These are phyloP conservation scores for Gopherus flavomarginatus DNA, from an alignment of 2,113 vertebrate species.

Conservation along the genomic window DNA sequence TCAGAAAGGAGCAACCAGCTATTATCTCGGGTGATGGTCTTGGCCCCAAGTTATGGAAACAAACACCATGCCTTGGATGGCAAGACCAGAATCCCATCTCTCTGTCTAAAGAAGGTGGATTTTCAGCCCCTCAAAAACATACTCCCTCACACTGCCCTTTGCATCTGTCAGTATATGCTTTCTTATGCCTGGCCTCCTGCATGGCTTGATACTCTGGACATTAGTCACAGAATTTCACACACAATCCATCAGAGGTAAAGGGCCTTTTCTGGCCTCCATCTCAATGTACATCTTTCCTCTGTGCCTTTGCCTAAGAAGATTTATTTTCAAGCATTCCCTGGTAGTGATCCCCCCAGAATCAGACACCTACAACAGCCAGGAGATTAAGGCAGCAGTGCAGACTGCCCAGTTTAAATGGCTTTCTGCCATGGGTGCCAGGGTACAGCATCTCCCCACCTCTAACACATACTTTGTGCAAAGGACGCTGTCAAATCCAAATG, in stretches of 20 bases:
- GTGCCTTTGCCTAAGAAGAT: not conserved
- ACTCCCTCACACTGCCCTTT: not conserved
- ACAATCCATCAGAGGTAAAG: not conserved
- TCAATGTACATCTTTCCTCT: not conserved
- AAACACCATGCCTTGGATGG: not conserved
- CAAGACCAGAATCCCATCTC: not conserved
- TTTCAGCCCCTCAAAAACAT: not conserved
- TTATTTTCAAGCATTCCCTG: not conserved
- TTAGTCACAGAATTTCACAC: not conserved
- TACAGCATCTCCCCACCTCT: not conserved
- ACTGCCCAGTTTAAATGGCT: not conserved
- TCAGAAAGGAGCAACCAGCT: not conserved
- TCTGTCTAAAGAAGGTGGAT: not conserved
- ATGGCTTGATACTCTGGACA: not conserved
- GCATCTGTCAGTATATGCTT: not conserved
- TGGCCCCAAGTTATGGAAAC: not conserved
- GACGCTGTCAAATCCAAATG: not conserved
- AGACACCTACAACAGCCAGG: not conserved
- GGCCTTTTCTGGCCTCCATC: not conserved
- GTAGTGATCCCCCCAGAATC: not conserved
- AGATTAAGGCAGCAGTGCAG: not conserved
- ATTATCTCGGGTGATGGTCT: not conserved
- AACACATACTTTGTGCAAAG: not conserved
- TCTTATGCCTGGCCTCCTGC: not conserved
- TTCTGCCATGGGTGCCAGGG: not conserved